Evolutionary conservation across 2,113 vertebrate species (phyloP), one percentile per base, ranked within the genome.

Genomic region (Tyto alba): DNA sequence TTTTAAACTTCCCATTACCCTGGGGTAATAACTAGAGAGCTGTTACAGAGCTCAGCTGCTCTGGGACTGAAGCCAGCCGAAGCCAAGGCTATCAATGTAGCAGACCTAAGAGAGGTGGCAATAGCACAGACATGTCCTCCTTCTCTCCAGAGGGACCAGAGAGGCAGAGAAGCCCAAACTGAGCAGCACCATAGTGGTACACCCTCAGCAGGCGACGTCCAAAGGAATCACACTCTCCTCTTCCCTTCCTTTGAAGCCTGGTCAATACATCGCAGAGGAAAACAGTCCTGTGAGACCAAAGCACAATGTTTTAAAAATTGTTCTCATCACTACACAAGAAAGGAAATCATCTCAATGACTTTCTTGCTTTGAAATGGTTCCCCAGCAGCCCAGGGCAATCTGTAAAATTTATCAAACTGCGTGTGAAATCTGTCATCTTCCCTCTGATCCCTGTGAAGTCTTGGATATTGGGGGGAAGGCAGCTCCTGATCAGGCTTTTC

Each of bases 331-430:
- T 47, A 50, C 55, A 87, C 64, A 94, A 84, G 81, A 89, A 91
- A 88, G 53, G 45, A 85, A 93, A 90, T 71, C 55, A 75, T 73
- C 75, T 83, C 91, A 88, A 43, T 84, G 64, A 73, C 56, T 95
- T 88, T 14, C 76, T 32, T 0, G 26, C 87, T 91, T 95, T 85
- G 89, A 95, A 92, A 95, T 67, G 30, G 53, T 50, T 93, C 73
- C 72, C 62, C 82, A 67, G 78, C 47, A 91, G 94, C 87, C 87
- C 85, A 74, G 72, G 84, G 89, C 74, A 1, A 85, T 71, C 91
- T 94, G 67, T 76, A 89, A 80, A 82, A 88, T 95, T 93, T 56
- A 85, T 94, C 84, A 88, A 60, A 91, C 15, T n/a, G 36, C 88
- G 66, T 89, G 59, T 94, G 89, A 83, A 96, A 93, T 80, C 34